Conservation (phyloP, 2,888 invertebrate genomes). For the Meta bourneti region DNA sequence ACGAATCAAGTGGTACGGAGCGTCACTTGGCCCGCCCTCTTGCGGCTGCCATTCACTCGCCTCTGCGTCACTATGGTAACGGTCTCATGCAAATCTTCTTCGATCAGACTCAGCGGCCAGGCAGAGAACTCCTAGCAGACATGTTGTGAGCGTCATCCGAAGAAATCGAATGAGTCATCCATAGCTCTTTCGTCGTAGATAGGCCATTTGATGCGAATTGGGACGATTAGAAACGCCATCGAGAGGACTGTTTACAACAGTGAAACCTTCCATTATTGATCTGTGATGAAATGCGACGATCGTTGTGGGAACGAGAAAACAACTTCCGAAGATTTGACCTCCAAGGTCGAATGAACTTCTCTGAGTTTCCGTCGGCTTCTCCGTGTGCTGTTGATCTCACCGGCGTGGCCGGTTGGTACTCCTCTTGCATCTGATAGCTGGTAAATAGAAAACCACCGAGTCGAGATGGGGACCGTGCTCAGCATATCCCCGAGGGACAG, state of each 20-base stretch:
- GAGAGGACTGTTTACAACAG: neutral
- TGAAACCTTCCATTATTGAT: neutral
- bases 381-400: neutral
- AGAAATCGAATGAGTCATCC: neutral
- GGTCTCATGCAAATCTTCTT: slow-evolving; percentile 67
- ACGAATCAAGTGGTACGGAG: slow-evolving; percentile 56
- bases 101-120: slow-evolving; percentile 55
- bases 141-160: slow-evolving; percentile 41
- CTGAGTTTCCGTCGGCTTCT: slow-evolving; percentile 16
- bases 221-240: neutral
- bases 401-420: no score
- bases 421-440: neutral
- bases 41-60: slow-evolving; percentile 74
- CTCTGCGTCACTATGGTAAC: slow-evolving; percentile 64
- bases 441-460: neutral
- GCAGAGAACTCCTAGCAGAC: slow-evolving; percentile 48
- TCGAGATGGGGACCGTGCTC: slow-evolving; percentile 77
- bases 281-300: neutral
- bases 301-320: neutral
- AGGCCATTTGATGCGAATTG: neutral
- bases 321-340: slow-evolving; percentile 38
- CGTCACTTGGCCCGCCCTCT: slow-evolving; percentile 64
- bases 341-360: slow-evolving; percentile 55
- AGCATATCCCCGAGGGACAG: slow-evolving; percentile 77
- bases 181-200: neutral